A percentile compares a stretch with the other conserved stretches of the same genome.
Conservation (phyloP, 2,888 invertebrate species). For the Noctua fimbriata region DNA sequence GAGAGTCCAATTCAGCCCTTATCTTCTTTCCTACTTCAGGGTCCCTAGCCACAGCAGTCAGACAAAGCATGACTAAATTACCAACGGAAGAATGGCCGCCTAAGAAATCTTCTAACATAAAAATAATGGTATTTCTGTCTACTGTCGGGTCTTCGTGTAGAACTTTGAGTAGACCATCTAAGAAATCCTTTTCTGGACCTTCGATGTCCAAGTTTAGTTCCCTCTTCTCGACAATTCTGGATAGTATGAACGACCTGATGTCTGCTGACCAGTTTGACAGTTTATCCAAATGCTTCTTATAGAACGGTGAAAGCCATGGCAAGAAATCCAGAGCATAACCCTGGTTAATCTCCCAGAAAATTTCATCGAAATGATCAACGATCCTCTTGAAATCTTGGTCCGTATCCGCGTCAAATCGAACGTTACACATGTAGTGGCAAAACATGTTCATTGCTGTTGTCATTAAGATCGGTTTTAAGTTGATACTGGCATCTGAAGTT, state of each 20-base stretch:
- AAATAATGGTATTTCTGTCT: constrained; percentile 94
- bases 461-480: constrained; percentile 93
- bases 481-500: constrained; percentile 82
- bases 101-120: constrained; percentile 96
- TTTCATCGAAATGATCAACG: constrained; percentile 94
- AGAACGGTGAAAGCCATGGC: constrained; percentile 95
- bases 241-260: constrained; percentile 93
- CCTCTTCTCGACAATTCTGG: constrained; percentile 92
- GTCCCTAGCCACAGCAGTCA: constrained; percentile 92
- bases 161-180: constrained; percentile 94
- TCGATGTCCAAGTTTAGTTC: constrained; percentile 90
- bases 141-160: constrained; percentile 92
- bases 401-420: constrained; percentile 92
- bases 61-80: constrained; percentile 94
- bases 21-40: constrained; percentile 92
- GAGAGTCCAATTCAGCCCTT: constrained; percentile 92
- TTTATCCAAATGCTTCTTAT: constrained; percentile 92
- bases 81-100: constrained; percentile 97
- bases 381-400: constrained; percentile 92
- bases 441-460: constrained; percentile 96
- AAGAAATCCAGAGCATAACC: constrained; percentile 96
- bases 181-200: constrained; percentile 93
- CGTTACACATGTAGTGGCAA: constrained; percentile 96
- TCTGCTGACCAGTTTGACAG: constrained; percentile 92
- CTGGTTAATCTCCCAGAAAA: constrained; percentile 98